These are phyloP conservation scores for Atopsyche davidsoni DNA, from an alignment of 1,140 invertebrate species.

Conservation along the genomic window DNA sequence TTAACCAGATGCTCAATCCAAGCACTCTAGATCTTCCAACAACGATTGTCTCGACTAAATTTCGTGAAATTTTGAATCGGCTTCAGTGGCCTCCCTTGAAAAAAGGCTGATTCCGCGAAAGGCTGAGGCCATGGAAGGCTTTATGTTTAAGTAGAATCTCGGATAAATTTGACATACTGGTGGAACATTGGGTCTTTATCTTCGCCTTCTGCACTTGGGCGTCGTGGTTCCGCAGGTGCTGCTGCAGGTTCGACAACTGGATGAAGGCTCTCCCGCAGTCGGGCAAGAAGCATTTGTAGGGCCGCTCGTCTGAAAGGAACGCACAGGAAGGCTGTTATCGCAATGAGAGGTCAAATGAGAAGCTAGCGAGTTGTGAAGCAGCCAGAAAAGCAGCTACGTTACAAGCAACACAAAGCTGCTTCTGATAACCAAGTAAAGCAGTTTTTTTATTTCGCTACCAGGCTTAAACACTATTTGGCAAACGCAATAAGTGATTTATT, in stretches of 20 bases:
- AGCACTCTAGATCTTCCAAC: no score
- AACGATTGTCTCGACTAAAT: slow-evolving; percentile 15
- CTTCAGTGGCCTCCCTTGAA: slow-evolving; percentile 4
- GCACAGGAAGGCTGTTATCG: slow-evolving; percentile 9
- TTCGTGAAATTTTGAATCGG: no score
- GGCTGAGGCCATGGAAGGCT: no score
- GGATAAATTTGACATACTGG: slow-evolving; percentile 32
- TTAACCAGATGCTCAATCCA: no score
- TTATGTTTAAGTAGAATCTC: slow-evolving; percentile 27
- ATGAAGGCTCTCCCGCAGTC: slow-evolving; percentile 95
- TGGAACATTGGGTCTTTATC: slow-evolving; percentile 61
- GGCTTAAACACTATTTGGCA: no score
- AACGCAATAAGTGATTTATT: no score
- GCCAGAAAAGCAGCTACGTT: no score
- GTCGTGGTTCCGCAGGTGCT: slow-evolving; percentile 94
- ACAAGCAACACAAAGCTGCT: no score
- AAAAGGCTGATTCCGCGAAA: background rate
- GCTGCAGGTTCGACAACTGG: slow-evolving; percentile 94
- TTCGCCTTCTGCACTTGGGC: slow-evolving; percentile 91
- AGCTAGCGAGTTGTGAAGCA: no score
- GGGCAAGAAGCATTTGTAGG: slow-evolving; percentile 92
- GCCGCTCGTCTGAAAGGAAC: slow-evolving; percentile 74
- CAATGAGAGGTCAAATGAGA: slow-evolving; percentile 1
- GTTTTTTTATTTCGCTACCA: no score
- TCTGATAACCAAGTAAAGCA: no score